A percentile compares a stretch with the other conserved stretches of the same genome.
These are phyloP conservation scores for Gisinianus flammeolus DNA, from an alignment of 2,888 invertebrate species.

Conservation along the genomic window DNA sequence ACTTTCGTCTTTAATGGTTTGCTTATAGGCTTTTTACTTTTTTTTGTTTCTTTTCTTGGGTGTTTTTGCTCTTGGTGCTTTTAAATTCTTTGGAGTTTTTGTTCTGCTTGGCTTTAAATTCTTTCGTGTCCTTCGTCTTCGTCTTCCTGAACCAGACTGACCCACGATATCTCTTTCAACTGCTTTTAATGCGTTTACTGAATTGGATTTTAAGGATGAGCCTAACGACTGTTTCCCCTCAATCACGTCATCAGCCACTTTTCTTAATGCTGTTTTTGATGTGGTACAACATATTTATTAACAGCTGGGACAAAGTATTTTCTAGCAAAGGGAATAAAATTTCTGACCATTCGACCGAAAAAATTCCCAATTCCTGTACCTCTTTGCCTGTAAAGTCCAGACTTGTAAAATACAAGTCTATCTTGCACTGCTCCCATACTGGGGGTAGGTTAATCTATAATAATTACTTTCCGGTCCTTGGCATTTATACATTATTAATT, in stretches of 20 bases:
- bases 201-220: constrained; percentile 18
- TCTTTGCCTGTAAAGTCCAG: not conserved
- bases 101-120: not conserved
- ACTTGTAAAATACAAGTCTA: not conserved
- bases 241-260: constrained; percentile 16
- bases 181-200: constrained; percentile 28
- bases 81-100: not conserved
- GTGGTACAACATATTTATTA: not conserved
- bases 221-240: not conserved
- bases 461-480: not conserved
- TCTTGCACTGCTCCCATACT: not conserved
- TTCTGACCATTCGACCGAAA: not conserved
- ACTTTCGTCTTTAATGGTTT: too few species aligned
- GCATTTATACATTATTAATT: not conserved
- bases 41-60: not conserved
- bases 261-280: not conserved
- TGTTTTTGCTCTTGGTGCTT: not conserved
- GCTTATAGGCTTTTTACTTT: not conserved
- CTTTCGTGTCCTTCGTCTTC: not conserved
- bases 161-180: constrained; percentile 16
- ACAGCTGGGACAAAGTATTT: constrained; percentile 19
- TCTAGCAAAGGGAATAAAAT: constrained; percentile 1
- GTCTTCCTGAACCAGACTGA: constrained; percentile 33
- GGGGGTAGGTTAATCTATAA: not conserved
- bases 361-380: constrained; percentile 8